A percentile compares a stretch with the other conserved stretches of the same genome.
These are phyloP conservation scores for Octopus sinensis DNA, from an alignment of 1,140 invertebrate genomes.

Conservation along the genomic window DNA sequence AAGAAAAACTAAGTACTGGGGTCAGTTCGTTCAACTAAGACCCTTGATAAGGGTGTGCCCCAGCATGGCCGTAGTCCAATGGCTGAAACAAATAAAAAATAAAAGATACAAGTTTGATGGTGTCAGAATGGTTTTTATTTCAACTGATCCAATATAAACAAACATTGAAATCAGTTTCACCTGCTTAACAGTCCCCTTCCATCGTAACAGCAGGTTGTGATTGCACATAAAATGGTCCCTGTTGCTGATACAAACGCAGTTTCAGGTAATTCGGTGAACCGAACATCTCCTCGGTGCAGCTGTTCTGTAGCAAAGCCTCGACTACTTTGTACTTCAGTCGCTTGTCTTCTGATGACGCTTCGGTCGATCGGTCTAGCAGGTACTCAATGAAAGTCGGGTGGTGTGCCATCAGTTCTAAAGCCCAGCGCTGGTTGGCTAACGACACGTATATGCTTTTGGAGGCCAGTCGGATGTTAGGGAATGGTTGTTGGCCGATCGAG, in stretches of 20 bases:
- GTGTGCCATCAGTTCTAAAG: constrained; percentile 64
- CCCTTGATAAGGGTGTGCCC: too few species aligned
- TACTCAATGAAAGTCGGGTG: constrained; percentile 72
- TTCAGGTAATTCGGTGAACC: constrained; percentile 63
- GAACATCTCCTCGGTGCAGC: constrained; percentile 64
- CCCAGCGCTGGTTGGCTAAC: constrained; percentile 64
- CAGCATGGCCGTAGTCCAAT: too few species aligned
- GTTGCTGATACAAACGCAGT: constrained; percentile 67
- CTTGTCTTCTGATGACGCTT: constrained; percentile 68
- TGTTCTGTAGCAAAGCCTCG: constrained; percentile 63
- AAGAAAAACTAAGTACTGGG: too few species aligned
- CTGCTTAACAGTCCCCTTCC: constrained; percentile 31
- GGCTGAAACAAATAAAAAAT: too few species aligned
- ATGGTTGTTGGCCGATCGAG: constrained; percentile 64
- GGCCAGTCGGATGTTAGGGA: constrained; percentile 63
- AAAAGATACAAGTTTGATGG: too few species aligned
- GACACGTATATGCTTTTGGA: constrained; percentile 61
- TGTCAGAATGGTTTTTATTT: too few species aligned
- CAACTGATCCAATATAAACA: too few species aligned
- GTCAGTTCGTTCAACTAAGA: too few species aligned
- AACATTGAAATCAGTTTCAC: too few species aligned
- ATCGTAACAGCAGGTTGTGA: constrained; percentile 67
- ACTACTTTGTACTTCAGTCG: constrained; percentile 74
- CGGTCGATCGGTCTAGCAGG: constrained; percentile 69
- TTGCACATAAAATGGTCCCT: constrained; percentile 72